Evolutionary conservation across 2,888 invertebrate genomes (phyloP).

Genomic region (Mactromeris polynyma): DNA sequence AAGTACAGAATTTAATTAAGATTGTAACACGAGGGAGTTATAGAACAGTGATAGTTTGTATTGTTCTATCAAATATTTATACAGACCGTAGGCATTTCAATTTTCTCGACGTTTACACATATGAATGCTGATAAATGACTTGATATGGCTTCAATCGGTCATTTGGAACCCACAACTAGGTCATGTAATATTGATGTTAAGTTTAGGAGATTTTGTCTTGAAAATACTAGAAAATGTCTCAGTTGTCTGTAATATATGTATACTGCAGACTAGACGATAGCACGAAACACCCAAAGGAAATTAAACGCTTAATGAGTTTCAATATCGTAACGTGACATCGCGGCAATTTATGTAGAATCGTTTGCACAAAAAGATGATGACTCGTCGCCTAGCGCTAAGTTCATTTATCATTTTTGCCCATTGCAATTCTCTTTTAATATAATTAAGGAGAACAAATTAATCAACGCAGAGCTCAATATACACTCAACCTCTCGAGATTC

Average conservation of each 20-base stretch:
- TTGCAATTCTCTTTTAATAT: too few species aligned
- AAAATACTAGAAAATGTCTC: too few species aligned
- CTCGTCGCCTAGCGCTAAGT: too few species aligned
- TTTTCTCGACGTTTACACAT: background rate
- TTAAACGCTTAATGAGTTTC: background rate
- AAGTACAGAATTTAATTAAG: background rate
- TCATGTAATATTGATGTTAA: background rate
- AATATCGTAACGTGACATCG: background rate
- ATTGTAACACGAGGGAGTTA: background rate
- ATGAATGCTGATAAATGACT: background rate
- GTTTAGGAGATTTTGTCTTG: too few species aligned
- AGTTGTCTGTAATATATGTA: too few species aligned
- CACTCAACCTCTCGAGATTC: too few species aligned
- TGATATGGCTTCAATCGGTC: background rate
- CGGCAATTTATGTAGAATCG: too few species aligned
- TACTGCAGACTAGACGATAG: too few species aligned
- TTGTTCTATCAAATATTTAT: background rate
- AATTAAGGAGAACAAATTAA: too few species aligned
- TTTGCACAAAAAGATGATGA: too few species aligned
- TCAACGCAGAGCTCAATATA: too few species aligned
- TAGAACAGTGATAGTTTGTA: background rate
- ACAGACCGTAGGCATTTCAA: background rate
- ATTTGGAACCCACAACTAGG: background rate
- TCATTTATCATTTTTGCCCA: too few species aligned
- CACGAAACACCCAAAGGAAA: background rate